Percentiles rank a stretch among this genome's conserved stretches.
phyloP scores from a whole-genome alignment of 2,113 vertebrate genomes.

The Ciconia maguari region DNA sequence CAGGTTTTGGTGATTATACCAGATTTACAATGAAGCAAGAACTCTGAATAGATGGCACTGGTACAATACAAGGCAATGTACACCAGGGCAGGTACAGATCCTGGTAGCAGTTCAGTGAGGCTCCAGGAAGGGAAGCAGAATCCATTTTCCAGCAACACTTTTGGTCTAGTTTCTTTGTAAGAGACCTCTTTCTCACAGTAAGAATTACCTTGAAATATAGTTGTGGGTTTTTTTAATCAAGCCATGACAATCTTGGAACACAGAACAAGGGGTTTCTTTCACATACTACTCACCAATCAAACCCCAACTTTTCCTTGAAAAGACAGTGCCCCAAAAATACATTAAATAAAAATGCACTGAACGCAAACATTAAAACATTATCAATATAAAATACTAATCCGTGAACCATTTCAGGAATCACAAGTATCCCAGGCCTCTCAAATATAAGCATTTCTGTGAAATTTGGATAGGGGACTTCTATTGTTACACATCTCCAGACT shows the following conservation, averaged over 20 bases:
- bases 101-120: background rate
- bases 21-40: background rate
- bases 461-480: background rate
- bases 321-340: background rate
- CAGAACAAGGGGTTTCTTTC: background rate
- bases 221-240: rapidly evolving
- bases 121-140: background rate
- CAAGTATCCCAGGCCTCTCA: background rate
- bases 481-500: background rate
- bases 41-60: background rate
- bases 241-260: background rate
- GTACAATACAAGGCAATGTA: rapidly evolving
- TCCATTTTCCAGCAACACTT: background rate
- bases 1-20: background rate
- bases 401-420: background rate
- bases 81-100: background rate
- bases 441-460: background rate
- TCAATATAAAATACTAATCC: background rate
- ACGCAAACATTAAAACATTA: background rate
- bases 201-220: background rate
- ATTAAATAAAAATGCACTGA: background rate
- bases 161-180: background rate
- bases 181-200: background rate
- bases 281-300: background rate
- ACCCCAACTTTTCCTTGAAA: rapidly evolving